Base-by-base conservation (phyloP, 64 coral and sea anemone species). In the Montipora foliosa region DNA sequence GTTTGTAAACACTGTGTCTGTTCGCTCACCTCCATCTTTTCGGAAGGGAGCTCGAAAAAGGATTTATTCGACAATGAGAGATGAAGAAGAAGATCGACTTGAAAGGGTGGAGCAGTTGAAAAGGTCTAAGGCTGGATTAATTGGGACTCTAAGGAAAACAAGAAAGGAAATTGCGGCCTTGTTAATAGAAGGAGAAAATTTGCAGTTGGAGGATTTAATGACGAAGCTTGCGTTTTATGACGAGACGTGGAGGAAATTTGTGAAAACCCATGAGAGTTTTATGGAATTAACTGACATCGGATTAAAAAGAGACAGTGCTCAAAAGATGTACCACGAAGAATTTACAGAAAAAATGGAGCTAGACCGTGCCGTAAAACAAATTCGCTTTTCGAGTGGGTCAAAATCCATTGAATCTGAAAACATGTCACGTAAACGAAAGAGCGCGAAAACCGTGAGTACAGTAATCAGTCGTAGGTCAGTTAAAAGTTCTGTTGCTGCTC, bases 311-410 rank as follows among this genome's bases (percentile, higher is more conserved):
- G 0, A 4, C 49, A 81, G 69, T 48, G 89, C 58, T 90, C 88
- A 49, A 29, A 5, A 29, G 4, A 80, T 90, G 76, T 70, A 52
- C 50, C 77, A 77, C 45, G 91, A 87, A 15, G n/a, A n/a, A n/a
- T n/a, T 93, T 11, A 24, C 58, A 2, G 79, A 37, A 50, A 93
- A 93, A 86, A 67, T 93, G 55, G 82, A 93, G 60, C 51, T 93
- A 48, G 82, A 69, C 47, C 15, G 37, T 2, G 8, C 49, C 17
- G 66, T 92, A 77, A 68, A 53, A 61, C 46, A 19, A 49, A 20
- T 77, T 7, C 6, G 6, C 74, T 0, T 15, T 20, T 11, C 5
- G 90, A 46, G 51, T 75, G 74, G 73, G 21, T 73, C 8, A 48
- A 57, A 64, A 47, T 74, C 72, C 72, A 2, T 57, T 11, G 53